Evolutionary conservation across 2,113 vertebrate genomes (phyloP).

Genomic region (Indri indri): DNA sequence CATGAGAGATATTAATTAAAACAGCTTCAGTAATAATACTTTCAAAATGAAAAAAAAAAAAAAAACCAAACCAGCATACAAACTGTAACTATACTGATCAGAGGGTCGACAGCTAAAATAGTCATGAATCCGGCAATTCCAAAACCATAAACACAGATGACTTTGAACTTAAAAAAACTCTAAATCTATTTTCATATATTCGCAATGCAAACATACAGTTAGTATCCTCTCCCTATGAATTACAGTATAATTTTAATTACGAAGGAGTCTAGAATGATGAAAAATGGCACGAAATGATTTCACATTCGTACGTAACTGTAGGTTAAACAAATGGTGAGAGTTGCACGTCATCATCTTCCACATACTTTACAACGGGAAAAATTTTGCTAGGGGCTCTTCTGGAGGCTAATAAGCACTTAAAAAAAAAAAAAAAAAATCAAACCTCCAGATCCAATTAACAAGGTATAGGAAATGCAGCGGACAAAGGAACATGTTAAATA

Average conservation of each 20-base stretch:
- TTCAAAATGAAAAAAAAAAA: conserved; percentile 6
- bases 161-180: background rate
- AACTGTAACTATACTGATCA: background rate
- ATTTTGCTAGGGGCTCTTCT: background rate
- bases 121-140: background rate
- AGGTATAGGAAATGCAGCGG: background rate
- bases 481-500: background rate
- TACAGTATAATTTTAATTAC: background rate
- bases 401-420: background rate
- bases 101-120: background rate
- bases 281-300: background rate
- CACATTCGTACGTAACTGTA: background rate
- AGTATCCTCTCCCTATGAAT: background rate
- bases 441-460: background rate
- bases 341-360: background rate
- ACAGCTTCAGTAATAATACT: background rate
- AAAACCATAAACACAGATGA: background rate
- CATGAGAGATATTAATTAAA: background rate
- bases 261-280: background rate
- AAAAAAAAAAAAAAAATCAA: conserved; percentile 8
- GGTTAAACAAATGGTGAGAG: background rate
- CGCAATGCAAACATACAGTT: background rate
- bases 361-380: background rate
- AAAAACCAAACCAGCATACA: background rate
- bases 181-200: background rate